Base-by-base conservation (phyloP, 2,113 vertebrate genomes). In the Rafetus swinhoei region DNA sequence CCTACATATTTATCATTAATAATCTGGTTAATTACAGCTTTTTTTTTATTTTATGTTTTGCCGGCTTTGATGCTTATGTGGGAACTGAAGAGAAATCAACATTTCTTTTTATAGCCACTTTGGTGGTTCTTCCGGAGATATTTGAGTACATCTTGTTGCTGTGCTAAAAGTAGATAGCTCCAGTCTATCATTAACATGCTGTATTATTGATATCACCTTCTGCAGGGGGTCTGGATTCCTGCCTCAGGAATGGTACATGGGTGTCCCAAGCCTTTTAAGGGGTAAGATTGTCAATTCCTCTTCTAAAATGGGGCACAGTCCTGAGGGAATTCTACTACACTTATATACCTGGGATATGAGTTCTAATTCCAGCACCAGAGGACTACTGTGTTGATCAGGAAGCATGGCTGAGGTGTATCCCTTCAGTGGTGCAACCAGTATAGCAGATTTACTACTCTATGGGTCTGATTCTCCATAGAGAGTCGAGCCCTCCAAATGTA, bases 21-120 rank as follows among this genome's bases (percentile, higher is more conserved):
- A 88, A 91, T 84, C 92, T 94, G 32, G 50, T 82, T 95, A 94
- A 95, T 93, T 79, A 94, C 0, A 93, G 45, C 10, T 59, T 79
- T 25, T 14, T 94, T 76, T 65, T 65, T 25, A 89, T 3, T 86
- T 77, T 88, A 79, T 32, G 69, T 2, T 6, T 89, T 82, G 81
- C 80, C 85, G 87, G 86, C 45, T 87, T 74, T 86, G 81, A 81
- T 25, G 54, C 55, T 85, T 81, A 88, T 45, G 45, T 92, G 50
- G 84, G 80, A 84, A 84, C 56, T 2, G 1, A 93, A 93, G 79
- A 57, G 72, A 92, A 93, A 86, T 55, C 8, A 84, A 85, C n/a
- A 54, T 65, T 14, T 62, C 35, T 76, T 93, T 91, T 80, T 54
- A 86, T 39, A 65, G n/a, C 11, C 45, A 53, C 8, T 54, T 50